Evolutionary conservation across 2,113 vertebrate species (phyloP), one percentile per base, ranked within the genome.

Genomic region (Hippocampus comes): DNA sequence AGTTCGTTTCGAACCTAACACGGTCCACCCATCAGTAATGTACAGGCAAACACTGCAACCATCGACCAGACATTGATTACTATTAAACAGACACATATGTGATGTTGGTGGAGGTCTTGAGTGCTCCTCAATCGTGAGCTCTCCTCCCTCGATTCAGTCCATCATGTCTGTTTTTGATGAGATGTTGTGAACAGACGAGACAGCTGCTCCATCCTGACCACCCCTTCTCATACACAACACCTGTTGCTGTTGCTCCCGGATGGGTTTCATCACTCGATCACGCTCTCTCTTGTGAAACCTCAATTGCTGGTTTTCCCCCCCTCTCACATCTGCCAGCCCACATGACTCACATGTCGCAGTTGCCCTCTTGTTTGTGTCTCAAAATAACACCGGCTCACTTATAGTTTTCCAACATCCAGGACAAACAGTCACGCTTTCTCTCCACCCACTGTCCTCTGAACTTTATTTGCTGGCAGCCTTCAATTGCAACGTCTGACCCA

Each of bases 261-360:
- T 49, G 74, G 75, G 82, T 92, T 93, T 93, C 92, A 92, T 92
- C 91, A 93, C 89, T 87, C 72, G 59, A 81, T 84, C 80, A 78
- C 64, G 78, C 79, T 85, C 82, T 86, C 70, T 82, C 81, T 90
- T 90, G 87, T 87, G 89, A 90, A 87, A 89, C 72, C 67, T 34
- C 2, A 10, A 65, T 82, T 76, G 73, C 79, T 27, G 27, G n/a
- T n/a, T n/a, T n/a, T n/a, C n/a, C 67, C 23, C 70, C 67, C 72
- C 57, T 1, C 68, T 78, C 80, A 80, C 79, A 85, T 86, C 87
- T 77, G 81, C 78, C 76, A 76, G 63, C 72, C 75, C 82, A 82
- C 86, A 87, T 83, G 87, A 83, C 80, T 88, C 82, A 87, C 78
- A 59, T 79, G 89, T 82, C 86, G 85, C 82, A 79, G 87, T 89